Evolutionary conservation across 2,888 invertebrate species (phyloP), one percentile per base, ranked within the genome.

Genomic region (Melipona bicolor): DNA sequence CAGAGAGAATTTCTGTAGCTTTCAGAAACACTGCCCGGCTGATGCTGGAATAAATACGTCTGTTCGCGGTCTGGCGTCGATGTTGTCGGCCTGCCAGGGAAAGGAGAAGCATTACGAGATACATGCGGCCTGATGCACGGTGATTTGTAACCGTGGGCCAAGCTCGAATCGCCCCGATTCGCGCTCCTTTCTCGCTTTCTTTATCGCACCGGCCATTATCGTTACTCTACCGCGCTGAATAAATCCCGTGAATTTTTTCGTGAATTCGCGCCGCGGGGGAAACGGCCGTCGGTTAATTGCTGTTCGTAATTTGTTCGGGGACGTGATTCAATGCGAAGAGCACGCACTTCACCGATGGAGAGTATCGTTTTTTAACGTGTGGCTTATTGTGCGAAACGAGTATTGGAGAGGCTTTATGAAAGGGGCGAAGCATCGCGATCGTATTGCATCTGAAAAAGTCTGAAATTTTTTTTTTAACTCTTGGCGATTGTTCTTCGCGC

Each of bases 1-100:
- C 52, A 27, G 21, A 52, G 62, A 50, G 61, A 77, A 61, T 70
- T 69, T 9, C 24, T 70, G 36, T 52, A 70, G 69, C 77, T 77
- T 70, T 77, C 77, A 77, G 77, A 70, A 77, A 70, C 77, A 77
- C 32, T 77, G 69, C 52, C 52, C 68, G 19, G 32, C 61, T 19
- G 52, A 36, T 52, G 36, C 43, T 32, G 17, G 70, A 65, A 77
- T 62, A 77, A 77, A 77, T 70, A 70, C 61, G 52, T 70, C 24
- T 36, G 27, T 24, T 43, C 43, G 21, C 19, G 61, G 56, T 27
- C 36, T 74, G 73, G 50, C 61, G 32, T 36, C 68, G 67, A 50
- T 68, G 24, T 67, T 54, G 56, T 32, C n/a, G 64, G 32, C 15
- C 43, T 62, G 49, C 36, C 71, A 43, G 71, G 43, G 67, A 77